These are phyloP conservation scores for Contarinia nasturtii DNA, from an alignment of 1,140 invertebrate species.

Conservation along the genomic window DNA sequence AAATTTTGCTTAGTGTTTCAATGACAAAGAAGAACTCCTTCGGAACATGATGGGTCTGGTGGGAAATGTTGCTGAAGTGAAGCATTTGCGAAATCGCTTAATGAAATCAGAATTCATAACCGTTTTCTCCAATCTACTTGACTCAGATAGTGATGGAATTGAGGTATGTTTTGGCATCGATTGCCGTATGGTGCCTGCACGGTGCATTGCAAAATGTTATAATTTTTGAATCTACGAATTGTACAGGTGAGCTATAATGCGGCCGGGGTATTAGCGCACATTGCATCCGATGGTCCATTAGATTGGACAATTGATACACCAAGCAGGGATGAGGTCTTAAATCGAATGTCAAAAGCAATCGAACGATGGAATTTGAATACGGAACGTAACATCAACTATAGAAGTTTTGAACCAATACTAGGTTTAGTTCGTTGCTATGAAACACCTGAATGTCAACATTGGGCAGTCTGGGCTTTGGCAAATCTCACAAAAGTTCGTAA, in stretches of 20 bases:
- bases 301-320: slow-evolving; percentile 62
- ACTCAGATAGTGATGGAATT: slow-evolving; percentile 78
- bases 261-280: slow-evolving; percentile 85
- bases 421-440: slow-evolving; percentile 59
- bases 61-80: slow-evolving; percentile 92
- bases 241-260: slow-evolving; percentile 85
- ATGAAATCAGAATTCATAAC: slow-evolving; percentile 70
- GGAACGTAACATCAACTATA: slow-evolving; percentile 90
- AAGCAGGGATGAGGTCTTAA: slow-evolving; percentile 49
- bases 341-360: slow-evolving; percentile 61
- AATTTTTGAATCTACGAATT: background rate
- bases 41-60: slow-evolving; percentile 93
- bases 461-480: slow-evolving; percentile 94
- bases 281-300: slow-evolving; percentile 75
- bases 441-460: slow-evolving; percentile 80
- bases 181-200: too few species aligned
- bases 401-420: slow-evolving; percentile 83
- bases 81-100: slow-evolving; percentile 56
- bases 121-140: slow-evolving; percentile 70
- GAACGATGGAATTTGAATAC: slow-evolving; percentile 71
- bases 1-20: slow-evolving; percentile 65
- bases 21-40: slow-evolving; percentile 69
- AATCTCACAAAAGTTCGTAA: slow-evolving; percentile 70
- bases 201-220: too few species aligned
- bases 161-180: slow-evolving; percentile 42